Conservation (phyloP, 2,113 vertebrate genomes). For the Hypanus sabinus region DNA sequence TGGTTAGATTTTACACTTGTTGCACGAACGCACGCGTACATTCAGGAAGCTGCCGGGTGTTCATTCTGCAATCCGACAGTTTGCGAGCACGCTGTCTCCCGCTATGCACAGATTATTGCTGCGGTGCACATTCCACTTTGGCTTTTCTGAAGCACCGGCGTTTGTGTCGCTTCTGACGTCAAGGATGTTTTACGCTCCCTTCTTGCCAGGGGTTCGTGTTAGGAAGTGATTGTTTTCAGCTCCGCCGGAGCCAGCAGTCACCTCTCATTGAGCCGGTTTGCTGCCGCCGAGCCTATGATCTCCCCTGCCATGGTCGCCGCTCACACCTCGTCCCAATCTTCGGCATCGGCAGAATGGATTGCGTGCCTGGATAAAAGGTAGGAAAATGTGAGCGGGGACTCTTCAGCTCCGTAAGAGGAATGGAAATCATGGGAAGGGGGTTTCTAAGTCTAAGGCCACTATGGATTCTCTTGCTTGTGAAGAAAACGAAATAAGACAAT, state of each 20-base stretch:
- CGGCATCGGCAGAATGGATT: conserved; percentile 83
- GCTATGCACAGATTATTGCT: neutral
- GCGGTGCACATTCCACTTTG: neutral
- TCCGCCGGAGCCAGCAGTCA: neutral
- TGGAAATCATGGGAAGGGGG: neutral
- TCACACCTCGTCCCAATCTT: conserved; percentile 71
- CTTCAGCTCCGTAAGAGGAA: neutral
- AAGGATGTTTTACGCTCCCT: neutral
- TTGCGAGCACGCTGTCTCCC: neutral
- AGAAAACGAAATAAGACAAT: neutral
- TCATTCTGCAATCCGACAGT: neutral
- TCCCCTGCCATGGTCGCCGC: conserved; percentile 81
- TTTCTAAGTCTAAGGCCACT: neutral
- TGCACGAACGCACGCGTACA: neutral
- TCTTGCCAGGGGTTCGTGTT: neutral
- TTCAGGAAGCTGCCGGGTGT: neutral
- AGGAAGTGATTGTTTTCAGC: neutral
- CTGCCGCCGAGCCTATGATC: conserved; percentile 46
- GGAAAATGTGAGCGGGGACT: conserved; percentile 16
- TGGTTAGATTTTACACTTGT: neutral
- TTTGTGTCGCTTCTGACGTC: conserved; percentile 19
- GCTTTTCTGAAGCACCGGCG: neutral
- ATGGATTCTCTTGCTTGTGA: neutral
- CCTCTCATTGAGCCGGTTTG: neutral
- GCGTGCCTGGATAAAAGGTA: conserved; percentile 93